phyloP scores from a whole-genome alignment of 2,113 vertebrate species.

The Brachypodius melanocephalos region DNA sequence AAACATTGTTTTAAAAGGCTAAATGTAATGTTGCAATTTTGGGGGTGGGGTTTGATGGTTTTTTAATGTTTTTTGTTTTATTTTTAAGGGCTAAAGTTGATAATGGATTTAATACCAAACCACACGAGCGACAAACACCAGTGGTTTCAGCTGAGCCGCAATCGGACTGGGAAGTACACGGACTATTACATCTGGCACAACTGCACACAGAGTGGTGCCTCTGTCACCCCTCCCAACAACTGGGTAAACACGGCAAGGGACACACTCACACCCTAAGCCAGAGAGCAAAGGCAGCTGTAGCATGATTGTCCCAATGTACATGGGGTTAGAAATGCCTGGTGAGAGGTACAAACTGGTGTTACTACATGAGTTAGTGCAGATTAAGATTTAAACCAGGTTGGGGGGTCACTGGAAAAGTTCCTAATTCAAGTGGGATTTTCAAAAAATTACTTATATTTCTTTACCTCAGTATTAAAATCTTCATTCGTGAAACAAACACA shows the following conservation, averaged over 20 bases:
- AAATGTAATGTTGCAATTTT: not conserved
- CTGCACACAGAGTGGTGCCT: constrained; percentile 60
- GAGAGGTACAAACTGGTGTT: not conserved
- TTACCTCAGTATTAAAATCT: not conserved
- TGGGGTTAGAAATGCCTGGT: not conserved
- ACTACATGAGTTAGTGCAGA: not conserved
- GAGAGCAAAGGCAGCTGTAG: not conserved
- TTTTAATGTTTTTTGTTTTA: not conserved
- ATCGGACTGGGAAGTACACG: constrained; percentile 77
- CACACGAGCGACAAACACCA: constrained; percentile 90
- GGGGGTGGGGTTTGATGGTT: rapidly evolving
- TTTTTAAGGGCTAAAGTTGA: constrained; percentile 86
- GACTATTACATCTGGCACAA: constrained; percentile 95
- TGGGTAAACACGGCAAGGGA: constrained; percentile 78
- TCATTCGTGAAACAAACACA: not conserved
- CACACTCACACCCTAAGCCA: not conserved
- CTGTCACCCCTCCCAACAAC: constrained; percentile 83
- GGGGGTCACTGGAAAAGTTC: not conserved
- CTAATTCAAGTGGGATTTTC: not conserved
- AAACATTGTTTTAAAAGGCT: not conserved
- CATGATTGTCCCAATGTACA: rapidly evolving
- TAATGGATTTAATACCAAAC: constrained; percentile 95
- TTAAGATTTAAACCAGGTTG: not conserved
- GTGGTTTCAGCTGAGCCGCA: constrained; percentile 93
- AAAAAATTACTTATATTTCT: not conserved